phyloP scores from a whole-genome alignment of 2,888 invertebrate species.

The Hydriomena furcata region DNA sequence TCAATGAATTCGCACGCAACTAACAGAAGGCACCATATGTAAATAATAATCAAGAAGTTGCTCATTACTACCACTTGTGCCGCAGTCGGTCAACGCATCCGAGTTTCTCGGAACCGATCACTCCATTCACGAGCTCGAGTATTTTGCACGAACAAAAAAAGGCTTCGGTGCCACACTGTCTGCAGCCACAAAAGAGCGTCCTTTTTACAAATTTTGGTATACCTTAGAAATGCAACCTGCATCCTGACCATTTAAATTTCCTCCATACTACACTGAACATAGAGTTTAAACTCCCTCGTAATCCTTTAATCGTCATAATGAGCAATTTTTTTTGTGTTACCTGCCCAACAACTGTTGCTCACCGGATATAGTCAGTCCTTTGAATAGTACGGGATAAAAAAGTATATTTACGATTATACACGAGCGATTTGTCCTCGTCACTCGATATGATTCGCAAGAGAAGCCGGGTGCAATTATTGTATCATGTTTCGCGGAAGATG shows the following conservation, averaged over 20 bases:
- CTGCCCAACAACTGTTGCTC: slow-evolving; percentile 67
- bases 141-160: slow-evolving; percentile 72
- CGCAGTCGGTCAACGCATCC: slow-evolving; percentile 41
- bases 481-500: slow-evolving; percentile 67
- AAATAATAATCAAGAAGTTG: slow-evolving; percentile 35
- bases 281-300: slow-evolving; percentile 45
- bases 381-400: slow-evolving; percentile 68
- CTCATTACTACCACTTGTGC: slow-evolving; percentile 34
- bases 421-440: slow-evolving; percentile 77
- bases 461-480: slow-evolving; percentile 68
- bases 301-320: slow-evolving; percentile 55
- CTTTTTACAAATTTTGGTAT: slow-evolving; percentile 66
- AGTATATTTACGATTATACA: slow-evolving; percentile 78
- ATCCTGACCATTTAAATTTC: slow-evolving; percentile 42
- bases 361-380: slow-evolving; percentile 73
- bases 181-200: slow-evolving; percentile 73
- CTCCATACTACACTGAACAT: slow-evolving; percentile 44
- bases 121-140: slow-evolving; percentile 56
- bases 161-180: slow-evolving; percentile 78
- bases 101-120: slow-evolving; percentile 65
- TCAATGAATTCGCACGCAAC: slow-evolving; percentile 4
- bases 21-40: slow-evolving; percentile 28
- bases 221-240: slow-evolving; percentile 73
- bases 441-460: slow-evolving; percentile 65
- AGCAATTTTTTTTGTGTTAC: slow-evolving; percentile 62